Conservation (phyloP, 2,888 invertebrate species). For the Melipona beecheii region DNA sequence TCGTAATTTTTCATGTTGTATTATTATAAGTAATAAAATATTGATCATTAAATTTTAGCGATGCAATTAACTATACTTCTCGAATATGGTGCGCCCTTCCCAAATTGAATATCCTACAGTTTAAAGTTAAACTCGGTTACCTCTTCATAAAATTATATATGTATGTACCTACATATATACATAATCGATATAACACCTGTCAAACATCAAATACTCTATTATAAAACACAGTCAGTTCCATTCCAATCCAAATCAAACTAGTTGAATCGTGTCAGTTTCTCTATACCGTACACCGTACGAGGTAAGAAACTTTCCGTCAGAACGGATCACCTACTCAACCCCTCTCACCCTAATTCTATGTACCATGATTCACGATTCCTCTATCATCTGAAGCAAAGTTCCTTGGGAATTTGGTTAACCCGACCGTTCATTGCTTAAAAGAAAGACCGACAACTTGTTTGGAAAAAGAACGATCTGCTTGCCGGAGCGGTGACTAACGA, state of each 20-base stretch:
- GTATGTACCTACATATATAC: no score
- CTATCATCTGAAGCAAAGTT: neutral
- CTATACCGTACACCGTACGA: no score
- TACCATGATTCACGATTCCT: neutral
- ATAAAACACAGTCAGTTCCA: neutral
- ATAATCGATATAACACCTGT: neutral
- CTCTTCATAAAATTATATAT: neutral
- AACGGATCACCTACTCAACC: neutral
- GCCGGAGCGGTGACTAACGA: conserved; percentile 37
- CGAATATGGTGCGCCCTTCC: neutral
- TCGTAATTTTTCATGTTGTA: neutral
- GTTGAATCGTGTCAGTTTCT: neutral
- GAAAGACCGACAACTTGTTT: neutral
- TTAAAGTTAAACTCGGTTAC: no score
- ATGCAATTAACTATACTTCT: neutral
- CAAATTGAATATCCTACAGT: neutral
- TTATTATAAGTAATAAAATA: no score
- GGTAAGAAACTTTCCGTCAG: neutral
- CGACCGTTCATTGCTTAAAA: neutral
- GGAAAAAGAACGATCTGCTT: conserved; percentile 9
- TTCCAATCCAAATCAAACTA: neutral
- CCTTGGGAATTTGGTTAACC: neutral
- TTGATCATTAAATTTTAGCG: neutral
- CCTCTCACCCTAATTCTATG: neutral
- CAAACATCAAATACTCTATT: neutral